Percentiles rank a stretch among this genome's conserved stretches.
phyloP scores from a whole-genome alignment of 2,797 vertebrate species.

The Characodon lateralis region DNA sequence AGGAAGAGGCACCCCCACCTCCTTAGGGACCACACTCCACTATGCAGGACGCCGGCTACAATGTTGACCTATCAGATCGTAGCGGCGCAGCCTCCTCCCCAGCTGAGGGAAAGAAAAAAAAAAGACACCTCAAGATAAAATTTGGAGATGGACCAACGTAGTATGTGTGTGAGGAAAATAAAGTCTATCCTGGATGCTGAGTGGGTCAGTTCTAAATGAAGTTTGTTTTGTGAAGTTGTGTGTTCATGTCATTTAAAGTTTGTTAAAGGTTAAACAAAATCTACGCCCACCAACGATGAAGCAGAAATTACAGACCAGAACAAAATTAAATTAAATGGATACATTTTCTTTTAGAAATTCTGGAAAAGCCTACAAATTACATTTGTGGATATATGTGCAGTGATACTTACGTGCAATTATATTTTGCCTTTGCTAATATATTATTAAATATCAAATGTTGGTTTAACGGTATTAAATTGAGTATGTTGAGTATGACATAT shows the following conservation, averaged over 20 bases:
- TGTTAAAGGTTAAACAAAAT: slow-evolving; percentile 21
- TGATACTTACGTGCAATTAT: not conserved
- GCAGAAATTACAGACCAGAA: slow-evolving; percentile 25
- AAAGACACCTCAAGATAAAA: slow-evolving; percentile 38
- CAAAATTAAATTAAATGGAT: slow-evolving; percentile 7
- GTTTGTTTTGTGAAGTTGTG: slow-evolving; percentile 53
- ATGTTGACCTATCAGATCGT: too few species aligned
- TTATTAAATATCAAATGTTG: not conserved
- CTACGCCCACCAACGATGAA: slow-evolving; percentile 12
- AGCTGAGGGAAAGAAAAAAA: too few species aligned
- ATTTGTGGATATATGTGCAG: slow-evolving; percentile 4
- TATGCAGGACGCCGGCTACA: too few species aligned
- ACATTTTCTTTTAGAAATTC: slow-evolving; percentile 10
- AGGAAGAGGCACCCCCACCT: too few species aligned
- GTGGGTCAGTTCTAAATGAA: slow-evolving; percentile 54
- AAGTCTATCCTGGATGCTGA: slow-evolving; percentile 36
- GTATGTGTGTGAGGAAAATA: slow-evolving; percentile 30
- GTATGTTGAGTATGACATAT: not conserved
- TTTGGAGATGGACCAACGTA: slow-evolving; percentile 34
- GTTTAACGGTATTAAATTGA: not conserved
- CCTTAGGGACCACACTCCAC: too few species aligned
- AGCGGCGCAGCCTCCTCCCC: too few species aligned
- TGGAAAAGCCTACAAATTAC: not conserved
- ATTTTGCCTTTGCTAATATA: slow-evolving; percentile 14
- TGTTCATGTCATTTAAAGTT: slow-evolving; percentile 16